Evolutionary conservation across 1,140 invertebrate species (phyloP).

Genomic region (Pteromalus puparum): DNA sequence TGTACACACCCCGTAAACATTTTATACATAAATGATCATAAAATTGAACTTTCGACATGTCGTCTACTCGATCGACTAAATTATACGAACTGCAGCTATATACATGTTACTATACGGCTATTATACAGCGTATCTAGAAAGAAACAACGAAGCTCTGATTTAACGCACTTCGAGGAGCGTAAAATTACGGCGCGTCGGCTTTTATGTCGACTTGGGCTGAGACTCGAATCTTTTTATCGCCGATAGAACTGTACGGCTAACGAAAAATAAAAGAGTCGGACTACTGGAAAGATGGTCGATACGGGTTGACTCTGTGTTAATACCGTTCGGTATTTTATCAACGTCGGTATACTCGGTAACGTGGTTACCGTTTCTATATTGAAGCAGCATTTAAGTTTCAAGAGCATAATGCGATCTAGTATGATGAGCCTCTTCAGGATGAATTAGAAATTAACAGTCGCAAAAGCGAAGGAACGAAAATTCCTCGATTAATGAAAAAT

Average conservation of each 20-base stretch:
- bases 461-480: too few relatives aligned
- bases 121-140: background rate
- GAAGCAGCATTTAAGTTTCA: too few relatives aligned
- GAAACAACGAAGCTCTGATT: background rate
- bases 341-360: too few relatives aligned
- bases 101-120: too few relatives aligned
- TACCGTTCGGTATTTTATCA: too few relatives aligned
- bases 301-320: background rate
- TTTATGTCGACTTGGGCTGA: background rate
- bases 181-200: background rate
- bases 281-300: background rate
- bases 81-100: background rate
- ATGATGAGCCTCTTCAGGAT: too few relatives aligned
- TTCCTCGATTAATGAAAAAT: too few relatives aligned
- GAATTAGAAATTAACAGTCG: too few relatives aligned
- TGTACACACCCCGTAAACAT: background rate
- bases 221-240: background rate
- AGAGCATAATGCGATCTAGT: too few relatives aligned
- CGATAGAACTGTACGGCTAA: background rate
- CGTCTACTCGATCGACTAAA: background rate
- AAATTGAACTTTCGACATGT: background rate
- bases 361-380: too few relatives aligned
- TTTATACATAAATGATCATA: constrained; percentile 1
- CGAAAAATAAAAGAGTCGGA: background rate
- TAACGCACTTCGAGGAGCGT: background rate